Evolutionary conservation across 2,797 vertebrate genomes (phyloP).

Genomic region (Poeciliopsis gracilis): DNA sequence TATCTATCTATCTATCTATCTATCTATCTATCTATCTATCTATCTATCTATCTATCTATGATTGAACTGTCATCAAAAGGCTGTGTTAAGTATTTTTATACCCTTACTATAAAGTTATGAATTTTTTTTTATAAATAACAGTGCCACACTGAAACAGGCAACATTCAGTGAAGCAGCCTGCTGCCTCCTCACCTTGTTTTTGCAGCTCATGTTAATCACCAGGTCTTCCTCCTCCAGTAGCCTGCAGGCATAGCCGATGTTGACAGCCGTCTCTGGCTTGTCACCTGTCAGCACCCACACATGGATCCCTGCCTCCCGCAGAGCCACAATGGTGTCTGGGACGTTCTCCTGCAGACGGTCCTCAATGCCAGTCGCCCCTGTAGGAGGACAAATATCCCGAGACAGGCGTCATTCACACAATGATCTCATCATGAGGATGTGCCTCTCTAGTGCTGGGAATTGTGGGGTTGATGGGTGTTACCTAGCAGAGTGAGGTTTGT

Average conservation of each 20-base stretch:
- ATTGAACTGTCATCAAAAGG: neutral
- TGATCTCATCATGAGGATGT: constrained; percentile 13
- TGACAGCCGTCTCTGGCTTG: constrained; percentile 95
- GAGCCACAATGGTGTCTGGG: constrained; percentile 88
- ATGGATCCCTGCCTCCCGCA: constrained; percentile 90
- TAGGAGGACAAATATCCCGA: constrained; percentile 29
- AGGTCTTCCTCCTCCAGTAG: constrained; percentile 89
- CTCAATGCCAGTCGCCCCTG: constrained; percentile 95
- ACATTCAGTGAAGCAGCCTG: constrained; percentile 15
- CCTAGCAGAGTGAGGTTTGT: constrained; percentile 90
- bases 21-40: neutral
- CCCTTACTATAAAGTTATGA: neutral
- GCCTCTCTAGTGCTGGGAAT: neutral
- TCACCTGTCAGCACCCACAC: constrained; percentile 97
- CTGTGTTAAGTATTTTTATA: neutral
- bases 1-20: neutral
- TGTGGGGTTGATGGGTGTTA: constrained; percentile 61
- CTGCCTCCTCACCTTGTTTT: constrained; percentile 83
- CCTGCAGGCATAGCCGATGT: constrained; percentile 93
- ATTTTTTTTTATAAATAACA: neutral
- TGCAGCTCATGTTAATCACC: constrained; percentile 91
- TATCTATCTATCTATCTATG: neutral
- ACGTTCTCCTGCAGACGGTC: constrained; percentile 94
- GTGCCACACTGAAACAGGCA: constrained; percentile 4
- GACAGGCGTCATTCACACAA: constrained; percentile 21